phyloP scores from a whole-genome alignment of 2,113 vertebrate genomes.

The Turdus rufiventris region DNA sequence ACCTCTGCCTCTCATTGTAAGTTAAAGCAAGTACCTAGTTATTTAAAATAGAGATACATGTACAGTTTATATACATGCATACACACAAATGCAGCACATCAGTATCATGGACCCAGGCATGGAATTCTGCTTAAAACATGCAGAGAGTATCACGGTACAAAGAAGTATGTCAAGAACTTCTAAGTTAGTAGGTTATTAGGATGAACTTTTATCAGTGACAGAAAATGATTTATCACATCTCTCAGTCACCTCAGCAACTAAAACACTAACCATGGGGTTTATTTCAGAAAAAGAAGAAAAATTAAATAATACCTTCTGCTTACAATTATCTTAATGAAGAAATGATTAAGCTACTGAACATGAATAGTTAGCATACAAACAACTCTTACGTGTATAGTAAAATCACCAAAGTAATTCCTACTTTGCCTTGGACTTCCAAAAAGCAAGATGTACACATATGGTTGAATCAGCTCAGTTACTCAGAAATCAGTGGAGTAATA shows the following conservation, averaged over 20 bases:
- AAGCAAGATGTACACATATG: neutral
- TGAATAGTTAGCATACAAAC: neutral
- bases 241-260: neutral
- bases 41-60: neutral
- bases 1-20: neutral
- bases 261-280: accelerated
- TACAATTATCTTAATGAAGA: neutral
- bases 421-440: conserved; percentile 6
- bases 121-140: neutral
- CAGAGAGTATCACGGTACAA: neutral
- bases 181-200: neutral
- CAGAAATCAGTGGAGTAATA: conserved; percentile 29
- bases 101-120: neutral
- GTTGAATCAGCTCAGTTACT: neutral
- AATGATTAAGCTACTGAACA: neutral
- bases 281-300: neutral
- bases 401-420: neutral
- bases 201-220: neutral
- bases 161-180: neutral
- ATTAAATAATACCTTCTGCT: neutral
- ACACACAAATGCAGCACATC: neutral
- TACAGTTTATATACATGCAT: accelerated
- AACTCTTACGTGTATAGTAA: neutral
- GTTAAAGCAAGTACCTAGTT: neutral
- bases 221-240: neutral